Conservation (phyloP, 2,888 invertebrate genomes). For the Lingula anatina region DNA sequence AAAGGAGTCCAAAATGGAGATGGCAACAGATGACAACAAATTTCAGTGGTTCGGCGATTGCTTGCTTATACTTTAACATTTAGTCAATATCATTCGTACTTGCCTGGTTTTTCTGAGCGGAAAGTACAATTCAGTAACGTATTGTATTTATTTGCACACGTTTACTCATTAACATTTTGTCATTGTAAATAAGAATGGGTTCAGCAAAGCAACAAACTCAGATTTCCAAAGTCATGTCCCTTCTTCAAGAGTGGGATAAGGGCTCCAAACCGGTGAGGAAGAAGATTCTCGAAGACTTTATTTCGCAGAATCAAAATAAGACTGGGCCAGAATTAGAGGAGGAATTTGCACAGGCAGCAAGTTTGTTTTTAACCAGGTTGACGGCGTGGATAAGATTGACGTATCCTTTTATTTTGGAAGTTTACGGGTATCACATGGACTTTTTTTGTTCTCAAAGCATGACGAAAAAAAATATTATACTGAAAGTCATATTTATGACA, state of each 20-base stretch:
- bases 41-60: too few species aligned
- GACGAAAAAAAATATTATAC: background rate
- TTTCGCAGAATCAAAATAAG: constrained; percentile 47
- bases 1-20: too few species aligned
- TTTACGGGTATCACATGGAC: too few species aligned
- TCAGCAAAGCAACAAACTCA: constrained; percentile 49
- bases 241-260: constrained; percentile 51
- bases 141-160: too few species aligned
- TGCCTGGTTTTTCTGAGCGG: too few species aligned
- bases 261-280: constrained; percentile 43
- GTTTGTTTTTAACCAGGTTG: constrained; percentile 48
- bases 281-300: constrained; percentile 46
- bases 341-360: constrained; percentile 52
- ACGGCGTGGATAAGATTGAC: constrained; percentile 50
- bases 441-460: too few species aligned
- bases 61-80: too few species aligned
- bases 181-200: too few species aligned
- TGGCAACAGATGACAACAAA: too few species aligned
- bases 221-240: constrained; percentile 41
- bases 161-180: too few species aligned
- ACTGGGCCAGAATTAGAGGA: constrained; percentile 51
- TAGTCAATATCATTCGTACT: too few species aligned
- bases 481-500: background rate
- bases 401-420: constrained; percentile 35
- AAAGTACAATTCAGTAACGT: too few species aligned